Evolutionary conservation across 2,888 invertebrate species (phyloP).

Genomic region (Leptinotarsa tumamoca): DNA sequence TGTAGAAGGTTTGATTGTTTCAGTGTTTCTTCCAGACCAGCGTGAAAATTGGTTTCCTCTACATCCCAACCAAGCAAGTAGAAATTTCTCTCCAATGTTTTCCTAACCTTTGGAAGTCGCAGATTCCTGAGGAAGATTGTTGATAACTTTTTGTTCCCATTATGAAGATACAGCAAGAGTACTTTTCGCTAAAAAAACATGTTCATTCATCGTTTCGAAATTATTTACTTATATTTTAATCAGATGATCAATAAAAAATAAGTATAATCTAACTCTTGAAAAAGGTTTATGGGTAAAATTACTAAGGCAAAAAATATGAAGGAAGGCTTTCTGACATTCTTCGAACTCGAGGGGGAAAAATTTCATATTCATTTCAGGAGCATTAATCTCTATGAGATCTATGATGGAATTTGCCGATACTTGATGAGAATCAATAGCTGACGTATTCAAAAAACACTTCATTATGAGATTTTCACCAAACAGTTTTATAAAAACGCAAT

Average conservation of each 20-base stretch:
- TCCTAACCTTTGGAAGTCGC: conserved; percentile 44
- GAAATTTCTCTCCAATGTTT: conserved; percentile 50
- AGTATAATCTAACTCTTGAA: neutral
- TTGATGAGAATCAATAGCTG: no score
- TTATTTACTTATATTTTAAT: neutral
- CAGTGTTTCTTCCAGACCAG: conserved; percentile 49
- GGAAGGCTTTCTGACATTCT: no score
- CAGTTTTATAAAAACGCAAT: no score
- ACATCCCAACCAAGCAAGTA: conserved; percentile 59
- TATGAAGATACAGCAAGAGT: conserved; percentile 57
- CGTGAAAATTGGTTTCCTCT: conserved; percentile 49
- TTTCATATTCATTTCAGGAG: no score
- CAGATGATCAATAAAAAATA: neutral
- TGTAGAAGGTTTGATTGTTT: conserved; percentile 44
- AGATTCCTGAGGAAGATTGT: conserved; percentile 52
- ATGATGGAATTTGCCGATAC: no score
- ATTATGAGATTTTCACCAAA: no score
- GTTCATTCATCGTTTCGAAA: no score
- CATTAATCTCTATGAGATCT: no score
- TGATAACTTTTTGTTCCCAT: conserved; percentile 52
- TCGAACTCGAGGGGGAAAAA: no score
- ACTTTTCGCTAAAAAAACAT: conserved; percentile 50
- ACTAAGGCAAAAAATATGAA: no score
- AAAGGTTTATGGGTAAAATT: no score
- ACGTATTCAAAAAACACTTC: no score